Evolutionary conservation across 2,113 vertebrate genomes (phyloP), one percentile per base, ranked within the genome.

Genomic region (Bettongia penicillata): DNA sequence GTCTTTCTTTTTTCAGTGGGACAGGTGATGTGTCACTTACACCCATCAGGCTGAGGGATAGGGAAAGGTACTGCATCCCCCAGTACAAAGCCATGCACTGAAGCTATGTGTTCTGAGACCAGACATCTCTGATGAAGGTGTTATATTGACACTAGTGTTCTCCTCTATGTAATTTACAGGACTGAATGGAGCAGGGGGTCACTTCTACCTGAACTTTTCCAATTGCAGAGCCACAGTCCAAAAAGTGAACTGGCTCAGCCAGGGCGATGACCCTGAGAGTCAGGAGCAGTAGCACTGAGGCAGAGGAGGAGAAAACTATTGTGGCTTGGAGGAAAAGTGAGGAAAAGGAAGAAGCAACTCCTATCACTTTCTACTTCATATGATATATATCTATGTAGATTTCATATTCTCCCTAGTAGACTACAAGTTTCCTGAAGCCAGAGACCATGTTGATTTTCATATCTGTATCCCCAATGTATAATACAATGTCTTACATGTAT

Each of bases 211-310:
- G 50, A 51, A 51, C 50, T 51, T 51, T 51, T 51, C 50, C 50
- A 51, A 51, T 10, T 51, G 50, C 50, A 51, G 50, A 51, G 50
- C 98, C 98, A 51, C 98, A 98, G 95, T 98, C 97, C 91, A 93
- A 84, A 93, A 94, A 98, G 4, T 0, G 14, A 93, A 98, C 92
- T 0, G 94, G 95, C 68, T 98, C 96, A 3, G 97, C 97, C 90
- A 92, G 94, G 48, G 47, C 53, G 23, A 53, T 28, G 53, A 92
- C 50, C 90, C 48, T 0, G 26, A 97, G 91, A 47, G 91, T 94
- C 96, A 97, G 89, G 61, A 97, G 51, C 28, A 98, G 92, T 61
- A 96, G 31, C 47, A 48, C 55, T 2, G 90, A 47, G 5, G 51
- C 37, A 24, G 8, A 48, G 89, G 89, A 90, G 91, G 51, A 90